Base-by-base conservation (phyloP, 37 sponge, comb jelly and placozoan genomes). In the Axinella damicornis region DNA sequence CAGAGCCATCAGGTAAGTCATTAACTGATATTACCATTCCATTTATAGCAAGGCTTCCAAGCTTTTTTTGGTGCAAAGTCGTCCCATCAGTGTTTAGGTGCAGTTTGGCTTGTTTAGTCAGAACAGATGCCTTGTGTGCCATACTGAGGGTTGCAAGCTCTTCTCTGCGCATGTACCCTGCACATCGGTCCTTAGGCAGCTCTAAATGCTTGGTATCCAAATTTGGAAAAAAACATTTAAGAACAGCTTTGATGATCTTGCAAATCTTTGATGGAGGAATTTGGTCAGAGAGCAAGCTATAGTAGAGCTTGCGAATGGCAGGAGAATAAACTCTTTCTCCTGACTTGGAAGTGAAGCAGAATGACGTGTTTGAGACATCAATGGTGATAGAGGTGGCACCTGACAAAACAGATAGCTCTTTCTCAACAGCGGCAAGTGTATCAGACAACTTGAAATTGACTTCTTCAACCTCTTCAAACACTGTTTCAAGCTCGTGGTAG, bases 1-100 rank as follows among this genome's bases (percentile, higher is more conserved):
- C 81, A 80, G 69, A 67, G 33, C 81, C 81, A 80, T 80, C 81
- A 53, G 81, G 57, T 67, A 80, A 31, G 21, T 80, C 81, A 80
- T 80, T 80, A 37, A 80, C 81, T 69, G 81, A 80, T 22, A 80
- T 2, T 55, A 69, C 70, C 52, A 24, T 30, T 67, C 70, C 70
- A 80, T 80, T 66, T 67, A 65, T 37, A 28, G 80, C n/a, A n/a
- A n/a, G n/a, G n/a, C n/a, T n/a, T n/a, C n/a, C n/a, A n/a, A n/a
- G n/a, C n/a, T n/a, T n/a, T n/a, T n/a, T n/a, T n/a, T n/a, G n/a
- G n/a, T n/a, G n/a, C n/a, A n/a, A n/a, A n/a, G n/a, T n/a, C n/a
- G n/a, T n/a, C n/a, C n/a, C n/a, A n/a, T n/a, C n/a, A n/a, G n/a
- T n/a, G n/a, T n/a, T n/a, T n/a, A n/a, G n/a, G n/a, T n/a, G n/a